Percentiles rank a stretch among this genome's conserved stretches.
These are phyloP conservation scores for Brevipalpus yothersi DNA, from an alignment of 1,140 invertebrate genomes.

Conservation along the genomic window DNA sequence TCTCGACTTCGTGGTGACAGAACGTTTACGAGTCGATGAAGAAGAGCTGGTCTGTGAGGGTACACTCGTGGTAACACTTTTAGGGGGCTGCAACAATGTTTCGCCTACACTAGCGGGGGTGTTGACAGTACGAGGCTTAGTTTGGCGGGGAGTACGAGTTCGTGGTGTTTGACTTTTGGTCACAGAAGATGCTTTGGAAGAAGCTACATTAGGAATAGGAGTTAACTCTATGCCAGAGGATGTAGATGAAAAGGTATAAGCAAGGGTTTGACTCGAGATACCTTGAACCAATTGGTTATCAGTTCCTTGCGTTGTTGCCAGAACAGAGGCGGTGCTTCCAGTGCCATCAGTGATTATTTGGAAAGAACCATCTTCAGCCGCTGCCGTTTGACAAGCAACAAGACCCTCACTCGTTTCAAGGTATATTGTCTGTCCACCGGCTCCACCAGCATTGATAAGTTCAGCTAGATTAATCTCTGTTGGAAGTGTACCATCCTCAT, in stretches of 20 bases:
- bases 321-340: not conserved
- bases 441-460: not conserved
- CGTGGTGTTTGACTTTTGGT: not conserved
- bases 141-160: not conserved
- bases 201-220: not conserved
- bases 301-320: not conserved
- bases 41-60: not conserved
- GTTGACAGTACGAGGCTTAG: not conserved
- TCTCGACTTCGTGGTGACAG: not conserved
- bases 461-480: conserved; percentile 3
- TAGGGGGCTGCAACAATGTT: not conserved
- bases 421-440: conserved; percentile 1
- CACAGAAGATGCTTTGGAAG: not conserved
- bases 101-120: not conserved
- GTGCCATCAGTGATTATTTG: not conserved
- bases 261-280: not conserved
- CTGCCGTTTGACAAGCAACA: not conserved
- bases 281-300: not conserved
- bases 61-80: not conserved
- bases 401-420: conserved; percentile 4
- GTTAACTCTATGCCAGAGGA: not conserved
- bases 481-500: not conserved
- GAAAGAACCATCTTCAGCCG: conserved; percentile 1
- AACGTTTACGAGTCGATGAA: not conserved
- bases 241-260: conserved; percentile 1